Evolutionary conservation across 1,140 invertebrate species (phyloP).

Genomic region (Nephila pilipes): DNA sequence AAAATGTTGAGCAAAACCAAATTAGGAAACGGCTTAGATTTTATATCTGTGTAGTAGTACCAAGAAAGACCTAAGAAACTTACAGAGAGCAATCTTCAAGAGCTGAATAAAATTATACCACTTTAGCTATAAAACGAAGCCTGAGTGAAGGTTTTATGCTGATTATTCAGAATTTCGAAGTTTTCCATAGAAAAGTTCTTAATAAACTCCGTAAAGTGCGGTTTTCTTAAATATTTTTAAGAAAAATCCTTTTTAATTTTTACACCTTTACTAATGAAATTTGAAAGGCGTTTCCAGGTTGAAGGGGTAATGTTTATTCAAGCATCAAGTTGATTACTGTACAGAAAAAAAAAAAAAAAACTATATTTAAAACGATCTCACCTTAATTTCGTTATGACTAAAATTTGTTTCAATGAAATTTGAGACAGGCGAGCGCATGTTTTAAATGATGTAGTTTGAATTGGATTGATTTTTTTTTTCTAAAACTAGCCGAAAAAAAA

Average conservation of each 20-base stretch:
- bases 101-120: not conserved
- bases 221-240: not conserved
- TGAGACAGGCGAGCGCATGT: no score
- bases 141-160: not conserved
- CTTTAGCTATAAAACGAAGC: conserved; percentile 3
- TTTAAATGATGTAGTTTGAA: no score
- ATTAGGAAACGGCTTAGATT: conserved; percentile 1
- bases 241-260: not conserved
- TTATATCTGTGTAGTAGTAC: conserved; percentile 14
- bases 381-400: no score
- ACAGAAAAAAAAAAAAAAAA: no score
- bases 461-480: no score
- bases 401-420: no score
- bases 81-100: not conserved
- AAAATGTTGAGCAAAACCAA: conserved; percentile 11
- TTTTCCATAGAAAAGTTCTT: not conserved
- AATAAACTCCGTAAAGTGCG: not conserved
- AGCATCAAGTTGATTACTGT: no score
- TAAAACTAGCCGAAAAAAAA: no score
- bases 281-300: not conserved
- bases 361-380: no score
- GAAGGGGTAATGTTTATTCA: no score
- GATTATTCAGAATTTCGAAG: conserved; percentile 9
- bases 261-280: not conserved
- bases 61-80: not conserved